phyloP scores from a whole-genome alignment of 2,797 vertebrate species.

The Sebastes nivosus region DNA sequence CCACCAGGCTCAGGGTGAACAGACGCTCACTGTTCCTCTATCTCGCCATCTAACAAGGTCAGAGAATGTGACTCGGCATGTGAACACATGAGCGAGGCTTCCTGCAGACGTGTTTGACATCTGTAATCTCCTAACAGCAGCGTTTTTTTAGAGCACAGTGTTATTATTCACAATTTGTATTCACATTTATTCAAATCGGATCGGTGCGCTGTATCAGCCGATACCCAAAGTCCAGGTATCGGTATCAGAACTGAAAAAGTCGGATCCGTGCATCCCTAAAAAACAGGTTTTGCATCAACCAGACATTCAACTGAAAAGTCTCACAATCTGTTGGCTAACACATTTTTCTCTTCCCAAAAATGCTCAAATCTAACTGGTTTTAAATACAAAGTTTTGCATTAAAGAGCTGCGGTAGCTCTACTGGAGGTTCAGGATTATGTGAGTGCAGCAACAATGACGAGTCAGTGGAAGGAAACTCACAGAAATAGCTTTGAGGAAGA shows the following conservation, averaged over 20 bases:
- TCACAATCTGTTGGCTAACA: too few species aligned
- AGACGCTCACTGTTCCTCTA: slow-evolving; percentile 38
- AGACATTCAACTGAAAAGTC: too few species aligned
- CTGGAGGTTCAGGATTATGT: not conserved
- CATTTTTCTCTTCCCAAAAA: not conserved
- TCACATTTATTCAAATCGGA: too few species aligned
- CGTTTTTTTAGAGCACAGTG: not conserved
- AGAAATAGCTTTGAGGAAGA: slow-evolving; percentile 68
- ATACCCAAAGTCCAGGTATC: too few species aligned
- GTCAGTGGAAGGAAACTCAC: slow-evolving; percentile 45
- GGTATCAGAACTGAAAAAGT: too few species aligned
- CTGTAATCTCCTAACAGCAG: not conserved
- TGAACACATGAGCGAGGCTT: slow-evolving; percentile 9
- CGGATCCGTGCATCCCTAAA: too few species aligned
- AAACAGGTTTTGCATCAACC: too few species aligned
- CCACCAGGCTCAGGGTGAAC: slow-evolving; percentile 22
- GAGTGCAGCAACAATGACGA: not conserved
- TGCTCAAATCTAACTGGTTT: not conserved
- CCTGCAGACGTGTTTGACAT: not conserved
- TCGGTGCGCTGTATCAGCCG: too few species aligned
- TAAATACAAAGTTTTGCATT: not conserved
- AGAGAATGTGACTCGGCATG: slow-evolving; percentile 26
- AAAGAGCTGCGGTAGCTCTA: not conserved
- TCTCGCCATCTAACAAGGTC: slow-evolving; percentile 27
- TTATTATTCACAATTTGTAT: not conserved